These are phyloP conservation scores for Eupithecia subfuscata DNA, from an alignment of 2,888 invertebrate genomes.

Conservation along the genomic window DNA sequence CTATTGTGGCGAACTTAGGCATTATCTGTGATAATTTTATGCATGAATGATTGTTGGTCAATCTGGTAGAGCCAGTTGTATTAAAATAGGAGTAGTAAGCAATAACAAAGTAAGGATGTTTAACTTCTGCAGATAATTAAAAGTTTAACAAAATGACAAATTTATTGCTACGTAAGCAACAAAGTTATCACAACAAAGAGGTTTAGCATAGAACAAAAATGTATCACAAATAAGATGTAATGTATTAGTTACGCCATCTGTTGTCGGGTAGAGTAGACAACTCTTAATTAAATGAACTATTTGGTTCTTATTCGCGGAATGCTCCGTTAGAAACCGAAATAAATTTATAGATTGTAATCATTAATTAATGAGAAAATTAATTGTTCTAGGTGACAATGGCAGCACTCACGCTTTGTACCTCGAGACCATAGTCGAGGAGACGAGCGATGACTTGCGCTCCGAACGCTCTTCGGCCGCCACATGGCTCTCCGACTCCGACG, in stretches of 20 bases:
- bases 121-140: background rate
- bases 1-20: slow-evolving; percentile 45
- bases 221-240: slow-evolving; percentile 1
- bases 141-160: background rate
- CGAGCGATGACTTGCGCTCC: slow-evolving; percentile 92
- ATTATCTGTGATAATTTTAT: slow-evolving; percentile 47
- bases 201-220: background rate
- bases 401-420: slow-evolving; percentile 87
- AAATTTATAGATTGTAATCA: too few species aligned
- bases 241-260: slow-evolving; percentile 56
- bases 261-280: slow-evolving; percentile 40
- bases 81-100: background rate
- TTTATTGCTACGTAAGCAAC: background rate
- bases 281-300: background rate
- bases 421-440: slow-evolving; percentile 95
- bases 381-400: slow-evolving; percentile 73
- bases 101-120: background rate
- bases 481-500: slow-evolving; percentile 90
- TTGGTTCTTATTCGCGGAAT: background rate
- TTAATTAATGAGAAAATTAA: background rate
- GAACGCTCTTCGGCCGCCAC: slow-evolving; percentile 87
- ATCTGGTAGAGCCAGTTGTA: slow-evolving; percentile 1
- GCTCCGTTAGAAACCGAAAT: background rate
- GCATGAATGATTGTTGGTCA: slow-evolving; percentile 40
- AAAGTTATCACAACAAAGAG: too few species aligned